Evolutionary conservation across 37 sponge, comb jelly and placozoan species (phyloP).

Genomic region (Diacarnus erythraeanus): DNA sequence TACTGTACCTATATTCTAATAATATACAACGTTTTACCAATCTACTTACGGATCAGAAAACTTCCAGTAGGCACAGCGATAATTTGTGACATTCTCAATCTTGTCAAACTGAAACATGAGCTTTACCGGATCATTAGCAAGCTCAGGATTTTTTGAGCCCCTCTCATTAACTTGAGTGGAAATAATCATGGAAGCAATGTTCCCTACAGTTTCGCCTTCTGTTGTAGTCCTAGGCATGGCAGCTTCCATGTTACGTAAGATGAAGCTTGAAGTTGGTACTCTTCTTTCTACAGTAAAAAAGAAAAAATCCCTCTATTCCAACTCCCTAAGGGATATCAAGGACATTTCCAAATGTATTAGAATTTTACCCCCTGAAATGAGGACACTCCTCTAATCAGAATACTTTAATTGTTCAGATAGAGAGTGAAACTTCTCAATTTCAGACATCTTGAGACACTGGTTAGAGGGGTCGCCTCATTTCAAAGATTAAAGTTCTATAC

Average conservation of each 20-base stretch:
- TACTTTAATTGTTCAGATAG: too few relatives aligned
- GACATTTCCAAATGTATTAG: too few relatives aligned
- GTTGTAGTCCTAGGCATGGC: conserved; percentile 8
- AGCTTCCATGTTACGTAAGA: conserved; percentile 44
- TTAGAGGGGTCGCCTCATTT: too few relatives aligned
- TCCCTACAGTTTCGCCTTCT: not conserved
- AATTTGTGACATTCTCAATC: not conserved
- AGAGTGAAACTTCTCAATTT: too few relatives aligned
- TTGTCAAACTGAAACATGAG: conserved; percentile 38
- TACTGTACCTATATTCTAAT: too few relatives aligned
- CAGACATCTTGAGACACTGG: too few relatives aligned
- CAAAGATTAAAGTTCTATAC: too few relatives aligned
- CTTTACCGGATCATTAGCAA: conserved; percentile 34
- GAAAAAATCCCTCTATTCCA: not conserved
- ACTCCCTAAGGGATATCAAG: not conserved
- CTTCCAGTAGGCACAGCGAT: conserved; percentile 46
- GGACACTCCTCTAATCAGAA: not conserved
- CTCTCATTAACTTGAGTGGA: conserved; percentile 32
- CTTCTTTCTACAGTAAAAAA: not conserved
- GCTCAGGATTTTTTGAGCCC: not conserved
- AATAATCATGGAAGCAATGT: conserved; percentile 45
- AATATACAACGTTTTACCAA: too few relatives aligned
- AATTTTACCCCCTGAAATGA: not conserved
- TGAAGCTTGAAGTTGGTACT: conserved; percentile 12
- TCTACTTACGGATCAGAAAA: conserved; percentile 37